Conservation (phyloP, 2,888 invertebrate genomes). For the Acronicta alni region DNA sequence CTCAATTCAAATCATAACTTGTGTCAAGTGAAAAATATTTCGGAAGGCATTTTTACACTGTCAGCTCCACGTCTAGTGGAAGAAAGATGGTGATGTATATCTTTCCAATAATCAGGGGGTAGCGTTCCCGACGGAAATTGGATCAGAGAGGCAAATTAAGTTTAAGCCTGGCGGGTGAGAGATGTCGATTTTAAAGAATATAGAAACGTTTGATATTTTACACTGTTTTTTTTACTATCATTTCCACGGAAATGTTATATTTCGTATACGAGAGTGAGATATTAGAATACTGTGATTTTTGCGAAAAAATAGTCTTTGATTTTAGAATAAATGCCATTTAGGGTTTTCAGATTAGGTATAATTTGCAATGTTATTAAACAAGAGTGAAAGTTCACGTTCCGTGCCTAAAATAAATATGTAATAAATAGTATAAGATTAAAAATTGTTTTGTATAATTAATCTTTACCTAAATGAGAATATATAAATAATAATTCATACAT, state of each 20-base stretch:
- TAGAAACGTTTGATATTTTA: slow-evolving; percentile 45
- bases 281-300: background rate
- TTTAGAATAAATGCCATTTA: too few species aligned
- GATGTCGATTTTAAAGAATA: slow-evolving; percentile 63
- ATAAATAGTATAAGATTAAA: too few species aligned
- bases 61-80: slow-evolving; percentile 47
- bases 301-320: background rate
- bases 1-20: slow-evolving; percentile 41
- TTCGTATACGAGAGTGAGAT: slow-evolving; percentile 2
- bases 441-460: too few species aligned
- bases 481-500: too few species aligned
- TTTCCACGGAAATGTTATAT: slow-evolving; percentile 36
- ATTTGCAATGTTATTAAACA: too few species aligned
- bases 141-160: slow-evolving; percentile 77
- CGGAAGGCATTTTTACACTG: slow-evolving; percentile 46
- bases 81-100: slow-evolving; percentile 68
- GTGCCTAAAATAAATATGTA: too few species aligned
- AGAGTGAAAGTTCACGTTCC: too few species aligned
- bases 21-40: slow-evolving; percentile 54
- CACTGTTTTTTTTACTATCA: slow-evolving; percentile 17
- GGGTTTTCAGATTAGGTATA: too few species aligned
- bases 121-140: slow-evolving; percentile 71
- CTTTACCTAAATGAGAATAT: too few species aligned
- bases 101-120: slow-evolving; percentile 73
- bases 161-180: slow-evolving; percentile 63